A percentile compares a stretch with the other conserved stretches of the same genome.
phyloP scores from a whole-genome alignment of 2,113 vertebrate species.

The Pyrgilauda ruficollis region DNA sequence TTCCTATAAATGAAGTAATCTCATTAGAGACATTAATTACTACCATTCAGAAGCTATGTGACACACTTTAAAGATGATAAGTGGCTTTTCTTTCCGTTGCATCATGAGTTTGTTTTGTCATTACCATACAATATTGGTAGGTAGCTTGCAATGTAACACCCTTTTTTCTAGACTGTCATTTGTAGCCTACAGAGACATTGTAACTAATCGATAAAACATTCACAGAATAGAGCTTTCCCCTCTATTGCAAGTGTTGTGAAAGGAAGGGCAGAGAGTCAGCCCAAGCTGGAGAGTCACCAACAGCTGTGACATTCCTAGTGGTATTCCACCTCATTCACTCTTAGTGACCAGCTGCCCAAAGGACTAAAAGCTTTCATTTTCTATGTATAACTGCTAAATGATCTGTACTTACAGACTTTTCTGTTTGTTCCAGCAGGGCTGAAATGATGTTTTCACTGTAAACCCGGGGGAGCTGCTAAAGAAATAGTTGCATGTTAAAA shows the following conservation, averaged over 20 bases:
- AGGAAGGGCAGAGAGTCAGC: background rate
- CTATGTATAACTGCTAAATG: background rate
- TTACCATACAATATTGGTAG: background rate
- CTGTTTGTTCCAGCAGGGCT: background rate
- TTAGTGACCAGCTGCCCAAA: background rate
- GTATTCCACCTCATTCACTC: background rate
- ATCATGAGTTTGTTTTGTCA: slow-evolving; percentile 9
- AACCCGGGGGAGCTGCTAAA: background rate
- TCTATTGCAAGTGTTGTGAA: background rate
- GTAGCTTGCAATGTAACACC: background rate
- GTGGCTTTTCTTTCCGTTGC: background rate
- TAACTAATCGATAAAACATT: background rate
- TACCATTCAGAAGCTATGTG: background rate
- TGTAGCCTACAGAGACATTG: background rate
- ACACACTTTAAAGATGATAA: slow-evolving; percentile 9
- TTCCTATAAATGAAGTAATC: slow-evolving; percentile 20
- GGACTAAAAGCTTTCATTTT: background rate
- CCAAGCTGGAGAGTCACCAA: background rate
- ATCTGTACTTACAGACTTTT: background rate
- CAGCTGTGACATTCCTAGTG: background rate
- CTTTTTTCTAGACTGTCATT: background rate
- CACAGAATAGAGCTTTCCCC: background rate
- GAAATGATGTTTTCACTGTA: background rate
- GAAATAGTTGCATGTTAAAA: background rate
- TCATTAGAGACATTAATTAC: background rate